phyloP scores from a whole-genome alignment of 2,888 invertebrate genomes.

The Tolmerus cingulatus region DNA sequence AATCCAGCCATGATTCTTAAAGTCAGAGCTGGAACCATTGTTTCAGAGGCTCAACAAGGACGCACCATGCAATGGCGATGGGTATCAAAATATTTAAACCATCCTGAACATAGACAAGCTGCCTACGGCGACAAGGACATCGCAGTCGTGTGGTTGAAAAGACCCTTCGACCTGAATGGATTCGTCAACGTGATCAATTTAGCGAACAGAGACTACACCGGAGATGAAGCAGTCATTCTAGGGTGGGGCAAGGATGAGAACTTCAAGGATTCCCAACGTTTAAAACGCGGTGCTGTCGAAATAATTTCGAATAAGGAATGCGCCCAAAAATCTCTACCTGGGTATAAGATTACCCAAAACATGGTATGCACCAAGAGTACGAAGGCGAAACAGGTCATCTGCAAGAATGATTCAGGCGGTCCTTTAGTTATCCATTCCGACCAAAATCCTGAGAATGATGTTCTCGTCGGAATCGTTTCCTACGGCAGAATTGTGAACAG shows the following conservation, averaged over 20 bases:
- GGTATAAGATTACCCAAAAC: background rate
- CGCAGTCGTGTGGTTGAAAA: background rate
- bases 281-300: background rate
- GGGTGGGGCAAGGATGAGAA: conserved; percentile 29
- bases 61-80: background rate
- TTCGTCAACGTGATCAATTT: background rate
- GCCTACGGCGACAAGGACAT: conserved; percentile 23
- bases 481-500: background rate
- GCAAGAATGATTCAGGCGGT: conserved; percentile 32
- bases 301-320: background rate
- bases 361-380: background rate
- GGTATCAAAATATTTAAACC: background rate
- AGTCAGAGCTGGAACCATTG: background rate
- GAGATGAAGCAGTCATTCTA: background rate
- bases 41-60: background rate
- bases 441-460: background rate
- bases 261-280: background rate
- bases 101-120: background rate
- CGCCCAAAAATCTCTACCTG: background rate
- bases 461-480: background rate
- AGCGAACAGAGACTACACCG: background rate
- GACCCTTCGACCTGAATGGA: background rate
- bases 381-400: background rate
- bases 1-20: background rate
- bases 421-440: background rate